Evolutionary conservation across 2,888 invertebrate genomes (phyloP).

Genomic region (Lasioglossum calceatum): DNA sequence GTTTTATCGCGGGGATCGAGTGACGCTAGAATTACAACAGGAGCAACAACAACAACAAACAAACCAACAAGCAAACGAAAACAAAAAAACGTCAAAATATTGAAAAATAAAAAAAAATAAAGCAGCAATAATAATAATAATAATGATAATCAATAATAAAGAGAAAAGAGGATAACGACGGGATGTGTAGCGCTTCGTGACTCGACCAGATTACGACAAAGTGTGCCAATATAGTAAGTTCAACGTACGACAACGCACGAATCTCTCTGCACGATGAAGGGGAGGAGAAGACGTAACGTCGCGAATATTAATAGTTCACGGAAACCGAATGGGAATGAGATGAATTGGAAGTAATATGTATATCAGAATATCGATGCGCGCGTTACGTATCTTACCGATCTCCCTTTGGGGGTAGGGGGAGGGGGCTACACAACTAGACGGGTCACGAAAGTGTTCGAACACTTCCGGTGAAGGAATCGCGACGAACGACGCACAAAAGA

Average conservation of each 20-base stretch:
- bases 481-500: slow-evolving; percentile 3
- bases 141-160: slow-evolving; percentile 36
- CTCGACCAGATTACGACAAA: slow-evolving; percentile 60
- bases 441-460: slow-evolving; percentile 6
- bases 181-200: slow-evolving; percentile 64
- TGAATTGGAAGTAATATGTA: background rate
- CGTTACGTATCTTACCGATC: slow-evolving; percentile 39
- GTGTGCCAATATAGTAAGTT: slow-evolving; percentile 62
- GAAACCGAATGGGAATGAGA: background rate
- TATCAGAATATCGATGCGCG: slow-evolving; percentile 28
- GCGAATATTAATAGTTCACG: slow-evolving; percentile 15
- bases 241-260: slow-evolving; percentile 32
- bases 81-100: slow-evolving; percentile 53
- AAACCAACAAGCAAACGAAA: background rate
- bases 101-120: slow-evolving; percentile 48
- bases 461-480: slow-evolving; percentile 9
- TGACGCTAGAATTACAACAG: slow-evolving; percentile 67
- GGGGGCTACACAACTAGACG: background rate
- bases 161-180: slow-evolving; percentile 40
- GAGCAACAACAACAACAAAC: slow-evolving; percentile 20
- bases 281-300: slow-evolving; percentile 17
- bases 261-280: slow-evolving; percentile 18
- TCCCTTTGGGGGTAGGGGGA: background rate
- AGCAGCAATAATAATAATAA: slow-evolving; percentile 30
- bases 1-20: slow-evolving; percentile 75